Evolutionary conservation across 2,797 vertebrate genomes (phyloP).

Genomic region (Huso huso): DNA sequence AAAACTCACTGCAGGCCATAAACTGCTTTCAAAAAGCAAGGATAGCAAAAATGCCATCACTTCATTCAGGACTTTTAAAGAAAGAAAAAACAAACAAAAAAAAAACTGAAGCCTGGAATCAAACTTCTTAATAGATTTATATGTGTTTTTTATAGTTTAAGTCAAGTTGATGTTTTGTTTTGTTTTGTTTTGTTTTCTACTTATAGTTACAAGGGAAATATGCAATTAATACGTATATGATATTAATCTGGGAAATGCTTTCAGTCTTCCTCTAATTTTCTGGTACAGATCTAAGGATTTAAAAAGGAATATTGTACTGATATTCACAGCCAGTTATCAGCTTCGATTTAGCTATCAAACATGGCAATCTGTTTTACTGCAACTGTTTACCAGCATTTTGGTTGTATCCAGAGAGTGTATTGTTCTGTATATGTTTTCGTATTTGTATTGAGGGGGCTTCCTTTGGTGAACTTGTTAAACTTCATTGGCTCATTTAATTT

Average conservation of each 20-base stretch:
- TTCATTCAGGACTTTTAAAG: conserved; percentile 47
- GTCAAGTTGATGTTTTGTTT: conserved; percentile 45
- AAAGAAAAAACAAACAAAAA: conserved; percentile 29
- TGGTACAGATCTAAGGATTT: conserved; percentile 62
- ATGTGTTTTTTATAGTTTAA: conserved; percentile 54
- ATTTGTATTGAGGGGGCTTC: too few relatives aligned
- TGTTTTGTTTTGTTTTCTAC: conserved; percentile 63
- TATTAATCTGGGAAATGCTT: conserved; percentile 67
- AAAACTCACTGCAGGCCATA: conserved; percentile 14
- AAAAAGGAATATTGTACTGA: conserved; percentile 13
- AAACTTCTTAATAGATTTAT: conserved; percentile 48
- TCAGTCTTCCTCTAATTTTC: conserved; percentile 64
- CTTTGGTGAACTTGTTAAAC: too few relatives aligned
- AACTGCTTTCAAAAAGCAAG: too few relatives aligned
- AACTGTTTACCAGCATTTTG: too few relatives aligned
- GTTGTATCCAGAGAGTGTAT: too few relatives aligned
- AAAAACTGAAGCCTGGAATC: conserved; percentile 71
- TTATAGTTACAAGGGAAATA: conserved; percentile 67
- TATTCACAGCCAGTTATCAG: neutral
- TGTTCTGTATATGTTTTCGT: too few relatives aligned
- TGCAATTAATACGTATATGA: conserved; percentile 63
- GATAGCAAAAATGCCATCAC: conserved; percentile 14
- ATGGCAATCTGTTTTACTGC: neutral
- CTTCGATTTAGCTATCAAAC: neutral
- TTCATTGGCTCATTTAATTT: too few relatives aligned